Evolutionary conservation across 1,140 invertebrate genomes (phyloP).

Genomic region (Drosophila hydei): DNA sequence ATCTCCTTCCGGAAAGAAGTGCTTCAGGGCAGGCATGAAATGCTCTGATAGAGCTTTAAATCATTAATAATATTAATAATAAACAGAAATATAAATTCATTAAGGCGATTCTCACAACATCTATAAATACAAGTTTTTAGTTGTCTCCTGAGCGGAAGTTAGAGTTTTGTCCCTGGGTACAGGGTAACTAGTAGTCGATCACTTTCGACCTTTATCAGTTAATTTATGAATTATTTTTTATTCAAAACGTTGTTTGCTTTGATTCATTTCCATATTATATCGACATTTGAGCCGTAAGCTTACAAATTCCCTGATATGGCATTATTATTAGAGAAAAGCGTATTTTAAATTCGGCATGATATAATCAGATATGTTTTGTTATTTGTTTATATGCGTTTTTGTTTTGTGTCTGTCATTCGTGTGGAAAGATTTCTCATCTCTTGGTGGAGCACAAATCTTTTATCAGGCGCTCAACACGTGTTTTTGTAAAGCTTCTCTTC

Average conservation of each 20-base stretch:
- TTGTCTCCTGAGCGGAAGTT: too few relatives aligned
- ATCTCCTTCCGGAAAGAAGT: too few relatives aligned
- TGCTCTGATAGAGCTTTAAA: too few relatives aligned
- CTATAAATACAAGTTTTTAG: too few relatives aligned
- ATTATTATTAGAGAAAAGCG: slow-evolving; percentile 11
- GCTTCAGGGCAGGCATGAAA: too few relatives aligned
- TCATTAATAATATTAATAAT: too few relatives aligned
- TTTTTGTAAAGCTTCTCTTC: slow-evolving; percentile 15
- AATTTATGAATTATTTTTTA: slow-evolving; percentile 5
- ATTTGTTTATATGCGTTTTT: slow-evolving; percentile 20
- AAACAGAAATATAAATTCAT: too few relatives aligned
- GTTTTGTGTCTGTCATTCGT: slow-evolving; percentile 34
- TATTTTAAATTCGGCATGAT: slow-evolving; percentile 16
- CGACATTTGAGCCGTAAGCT: not conserved
- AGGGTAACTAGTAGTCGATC: not conserved
- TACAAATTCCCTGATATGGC: not conserved
- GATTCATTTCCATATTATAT: slow-evolving; percentile 11
- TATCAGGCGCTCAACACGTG: slow-evolving; percentile 41
- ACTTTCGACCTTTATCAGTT: not conserved
- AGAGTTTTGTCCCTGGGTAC: not conserved
- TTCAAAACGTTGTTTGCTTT: slow-evolving; percentile 1
- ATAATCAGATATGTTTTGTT: not conserved
- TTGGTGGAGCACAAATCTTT: slow-evolving; percentile 13
- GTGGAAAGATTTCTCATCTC: slow-evolving; percentile 17
- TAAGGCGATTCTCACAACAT: too few relatives aligned